Base-by-base conservation (phyloP, 2,888 invertebrate genomes). In the Pinctada fucata region DNA sequence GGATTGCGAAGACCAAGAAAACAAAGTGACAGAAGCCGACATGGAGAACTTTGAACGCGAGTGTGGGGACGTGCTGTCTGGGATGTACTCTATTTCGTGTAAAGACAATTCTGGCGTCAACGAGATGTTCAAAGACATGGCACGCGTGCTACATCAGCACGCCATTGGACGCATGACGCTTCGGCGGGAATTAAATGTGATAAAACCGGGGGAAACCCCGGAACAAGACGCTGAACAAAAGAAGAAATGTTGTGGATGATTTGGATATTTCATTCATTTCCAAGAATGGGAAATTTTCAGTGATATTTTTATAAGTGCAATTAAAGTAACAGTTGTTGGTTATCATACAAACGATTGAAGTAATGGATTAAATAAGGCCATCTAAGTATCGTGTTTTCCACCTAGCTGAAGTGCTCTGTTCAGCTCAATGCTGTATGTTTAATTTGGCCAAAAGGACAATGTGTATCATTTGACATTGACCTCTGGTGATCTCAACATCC, bases 61-160 rank as follows among this genome's bases (percentile, higher is more conserved):
- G 92, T 97, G 97, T 92, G 97, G 97, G 92, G 96, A 96, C 92
- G 94, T 97, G 75, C 96, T 97, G 85, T 96, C 96, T 91, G 96
- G 95, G 75, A 96, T 96, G 72, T 98, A 97, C 91, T 96, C 96
- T 93, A 97, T 97, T 31, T 97, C 97, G 3, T 97, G 97, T 92
- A 97, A 96, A 93, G 95, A 95, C 72, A 96, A 96, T 2, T 95
- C 95, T 89, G 97, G 97, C 4, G 94, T 98, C 47, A 96, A 97
- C 83, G 94, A 97, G 92, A 98, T 98, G 97, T 98, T 98, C 91
- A 94, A 94, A 67, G 97, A 97, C 88, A 97, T 98, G 91, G 97
- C 97, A 1, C 76, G 83, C 16, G 84, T 88, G 10, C 80, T 90
- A 49, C 88, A 88, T 68, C 84, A 82, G 8, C 87, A 90, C 50